A percentile compares a stretch with the other conserved stretches of the same genome.
phyloP scores from a whole-genome alignment of 2,888 invertebrate species.

The Plusia festucae region DNA sequence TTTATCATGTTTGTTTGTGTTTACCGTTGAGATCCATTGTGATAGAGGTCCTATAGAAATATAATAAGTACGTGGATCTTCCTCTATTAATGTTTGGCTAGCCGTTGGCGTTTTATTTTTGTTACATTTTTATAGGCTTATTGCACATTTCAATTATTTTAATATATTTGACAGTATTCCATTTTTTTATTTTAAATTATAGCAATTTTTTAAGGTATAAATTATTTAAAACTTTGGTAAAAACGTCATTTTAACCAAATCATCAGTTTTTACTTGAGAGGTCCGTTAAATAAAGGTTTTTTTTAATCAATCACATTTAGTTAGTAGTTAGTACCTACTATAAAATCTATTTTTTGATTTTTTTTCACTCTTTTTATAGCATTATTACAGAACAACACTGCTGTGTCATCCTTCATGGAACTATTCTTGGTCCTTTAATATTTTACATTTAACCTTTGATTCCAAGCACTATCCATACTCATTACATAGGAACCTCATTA shows the following conservation, averaged over 20 bases:
- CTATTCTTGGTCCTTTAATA: background rate
- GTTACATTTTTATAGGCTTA: background rate
- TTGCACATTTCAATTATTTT: too few species aligned
- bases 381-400: background rate
- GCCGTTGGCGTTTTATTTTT: background rate
- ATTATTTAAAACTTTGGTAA: too few species aligned
- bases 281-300: too few species aligned
- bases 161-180: too few species aligned
- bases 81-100: background rate
- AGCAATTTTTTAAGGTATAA: too few species aligned
- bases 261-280: too few species aligned
- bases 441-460: background rate
- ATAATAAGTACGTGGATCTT: constrained; percentile 9
- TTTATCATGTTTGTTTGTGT: constrained; percentile 69
- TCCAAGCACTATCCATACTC: background rate
- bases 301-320: too few species aligned
- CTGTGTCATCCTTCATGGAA: background rate
- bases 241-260: too few species aligned
- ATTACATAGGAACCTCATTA: background rate
- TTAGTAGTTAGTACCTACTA: too few species aligned
- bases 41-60: constrained; percentile 26
- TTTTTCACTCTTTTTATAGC: too few species aligned
- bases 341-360: too few species aligned
- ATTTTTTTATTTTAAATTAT: too few species aligned
- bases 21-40: constrained; percentile 55